These are phyloP conservation scores for Arbacia lixula DNA, from an alignment of 53 echinoderm and acorn worm genomes.

Conservation along the genomic window DNA sequence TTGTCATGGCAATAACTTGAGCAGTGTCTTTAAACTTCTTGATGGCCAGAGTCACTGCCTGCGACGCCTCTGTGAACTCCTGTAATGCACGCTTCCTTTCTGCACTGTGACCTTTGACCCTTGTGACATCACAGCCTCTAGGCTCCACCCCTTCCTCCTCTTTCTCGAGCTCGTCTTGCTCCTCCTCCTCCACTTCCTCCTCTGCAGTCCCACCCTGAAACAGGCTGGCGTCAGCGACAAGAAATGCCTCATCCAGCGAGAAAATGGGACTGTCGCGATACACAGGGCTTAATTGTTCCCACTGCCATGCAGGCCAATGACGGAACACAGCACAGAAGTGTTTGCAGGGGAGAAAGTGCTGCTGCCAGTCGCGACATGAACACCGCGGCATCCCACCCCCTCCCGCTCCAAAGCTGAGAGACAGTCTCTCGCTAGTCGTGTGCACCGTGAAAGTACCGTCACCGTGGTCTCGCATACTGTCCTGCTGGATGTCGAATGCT, in stretches of 20 bases:
- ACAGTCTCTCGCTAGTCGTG: background rate
- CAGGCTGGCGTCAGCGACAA: background rate
- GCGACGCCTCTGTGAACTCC: background rate
- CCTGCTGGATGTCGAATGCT: background rate
- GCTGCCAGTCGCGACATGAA: conserved; percentile 26
- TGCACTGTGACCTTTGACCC: too few relatives aligned
- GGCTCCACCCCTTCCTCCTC: background rate
- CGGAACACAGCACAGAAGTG: conserved; percentile 30
- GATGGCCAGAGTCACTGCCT: background rate
- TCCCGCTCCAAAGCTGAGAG: background rate
- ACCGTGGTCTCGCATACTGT: background rate
- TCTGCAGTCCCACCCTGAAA: background rate
- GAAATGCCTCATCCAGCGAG: conserved; percentile 19
- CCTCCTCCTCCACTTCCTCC: background rate
- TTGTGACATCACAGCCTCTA: too few relatives aligned
- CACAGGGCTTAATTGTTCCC: background rate
- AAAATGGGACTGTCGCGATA: conserved; percentile 20
- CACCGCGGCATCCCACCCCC: background rate
- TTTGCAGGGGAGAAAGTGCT: conserved; percentile 12
- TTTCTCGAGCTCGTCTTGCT: background rate
- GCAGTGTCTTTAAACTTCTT: conserved; percentile 5
- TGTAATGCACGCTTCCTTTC: conserved; percentile 7
- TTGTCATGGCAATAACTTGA: background rate
- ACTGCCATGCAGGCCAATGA: conserved; percentile 16
- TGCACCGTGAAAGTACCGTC: conserved; percentile 14